Conservation (phyloP, 2,888 invertebrate species). For the Vesta saturnalis region DNA sequence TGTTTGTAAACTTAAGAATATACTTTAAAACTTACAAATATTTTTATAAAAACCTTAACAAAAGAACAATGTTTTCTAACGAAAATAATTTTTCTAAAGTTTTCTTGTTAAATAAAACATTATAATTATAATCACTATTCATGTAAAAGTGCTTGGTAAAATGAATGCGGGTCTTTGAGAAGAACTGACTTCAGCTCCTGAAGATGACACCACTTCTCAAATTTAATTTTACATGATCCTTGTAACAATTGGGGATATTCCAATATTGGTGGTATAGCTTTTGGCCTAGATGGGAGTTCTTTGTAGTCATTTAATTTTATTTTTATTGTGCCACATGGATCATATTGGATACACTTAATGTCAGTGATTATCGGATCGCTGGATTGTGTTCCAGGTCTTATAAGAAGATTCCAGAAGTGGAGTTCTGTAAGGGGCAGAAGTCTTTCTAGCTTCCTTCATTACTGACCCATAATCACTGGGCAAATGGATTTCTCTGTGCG, state of each 20-base stretch:
- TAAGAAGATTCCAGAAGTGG: neutral
- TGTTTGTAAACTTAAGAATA: too few relatives aligned
- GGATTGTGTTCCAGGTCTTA: neutral
- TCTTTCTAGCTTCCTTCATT: neutral
- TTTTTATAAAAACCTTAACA: too few relatives aligned
- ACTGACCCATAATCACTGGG: constrained; percentile 12
- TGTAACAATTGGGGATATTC: neutral
- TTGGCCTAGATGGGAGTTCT: too few relatives aligned
- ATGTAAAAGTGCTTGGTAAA: neutral
- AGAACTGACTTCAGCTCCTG: neutral
- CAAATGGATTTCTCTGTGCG: neutral
- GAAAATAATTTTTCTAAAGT: neutral
- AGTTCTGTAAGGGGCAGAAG: neutral
- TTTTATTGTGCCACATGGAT: neutral
- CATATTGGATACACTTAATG: neutral
- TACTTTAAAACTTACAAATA: too few relatives aligned
- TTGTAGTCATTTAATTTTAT: neutral
- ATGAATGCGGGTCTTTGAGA: neutral
- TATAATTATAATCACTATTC: neutral
- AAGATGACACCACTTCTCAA: neutral
- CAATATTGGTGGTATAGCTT: too few relatives aligned
- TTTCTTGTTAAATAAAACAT: neutral
- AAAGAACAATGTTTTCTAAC: too few relatives aligned
- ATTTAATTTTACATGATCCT: neutral
- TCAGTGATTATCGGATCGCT: neutral